Conservation (phyloP, 2,113 vertebrate species). For the Malurus alboscapulatus region DNA sequence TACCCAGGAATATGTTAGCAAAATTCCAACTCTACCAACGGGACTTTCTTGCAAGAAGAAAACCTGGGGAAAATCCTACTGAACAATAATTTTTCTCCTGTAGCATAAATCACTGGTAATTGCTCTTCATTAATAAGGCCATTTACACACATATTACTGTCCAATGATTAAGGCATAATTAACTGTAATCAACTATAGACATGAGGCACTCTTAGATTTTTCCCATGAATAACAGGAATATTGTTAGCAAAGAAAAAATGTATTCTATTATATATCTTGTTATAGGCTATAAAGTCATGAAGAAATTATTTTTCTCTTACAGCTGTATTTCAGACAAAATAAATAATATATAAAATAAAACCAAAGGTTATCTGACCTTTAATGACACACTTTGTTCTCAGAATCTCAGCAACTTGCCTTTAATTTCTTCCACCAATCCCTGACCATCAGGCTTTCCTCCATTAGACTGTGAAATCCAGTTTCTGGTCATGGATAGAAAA, state of each 20-base stretch:
- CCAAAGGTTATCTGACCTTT: neutral
- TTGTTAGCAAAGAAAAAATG: neutral
- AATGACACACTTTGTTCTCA: neutral
- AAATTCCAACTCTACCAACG: neutral
- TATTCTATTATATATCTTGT: neutral
- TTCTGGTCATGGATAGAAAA: neutral
- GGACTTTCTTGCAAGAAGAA: neutral
- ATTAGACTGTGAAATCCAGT: neutral
- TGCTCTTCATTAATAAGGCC: neutral
- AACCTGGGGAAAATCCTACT: neutral
- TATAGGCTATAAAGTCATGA: neutral
- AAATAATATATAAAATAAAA: neutral
- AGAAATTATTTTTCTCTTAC: neutral
- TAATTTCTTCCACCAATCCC: neutral
- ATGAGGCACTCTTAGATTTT: neutral
- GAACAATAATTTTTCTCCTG: neutral
- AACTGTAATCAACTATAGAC: neutral
- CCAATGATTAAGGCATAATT: neutral
- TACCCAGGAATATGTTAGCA: neutral
- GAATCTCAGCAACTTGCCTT: neutral
- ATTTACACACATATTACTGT: neutral
- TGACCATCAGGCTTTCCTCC: neutral
- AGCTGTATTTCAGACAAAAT: neutral
- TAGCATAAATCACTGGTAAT: neutral
- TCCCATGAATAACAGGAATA: neutral